Conservation (phyloP, 2,888 invertebrate genomes). For the Penaeus monodon region DNA sequence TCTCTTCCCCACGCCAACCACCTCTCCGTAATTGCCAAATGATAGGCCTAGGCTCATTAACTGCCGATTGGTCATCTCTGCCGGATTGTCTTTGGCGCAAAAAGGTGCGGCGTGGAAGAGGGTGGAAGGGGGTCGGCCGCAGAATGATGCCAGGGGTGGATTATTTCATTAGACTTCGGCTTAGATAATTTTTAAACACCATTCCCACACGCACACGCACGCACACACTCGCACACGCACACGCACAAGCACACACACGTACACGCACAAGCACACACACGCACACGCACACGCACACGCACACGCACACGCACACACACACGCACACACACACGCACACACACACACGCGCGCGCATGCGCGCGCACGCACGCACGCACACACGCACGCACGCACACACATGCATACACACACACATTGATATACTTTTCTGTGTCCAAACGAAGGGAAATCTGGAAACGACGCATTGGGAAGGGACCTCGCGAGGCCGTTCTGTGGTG, state of each 20-base stretch:
- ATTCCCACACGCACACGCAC: not conserved
- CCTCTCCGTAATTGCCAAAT: no score
- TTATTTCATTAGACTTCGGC: no score
- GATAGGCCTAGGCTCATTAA: no score
- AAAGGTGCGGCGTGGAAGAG: not conserved
- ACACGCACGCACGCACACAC: not conserved
- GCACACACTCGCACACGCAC: not conserved
- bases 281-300: not conserved
- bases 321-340: not conserved
- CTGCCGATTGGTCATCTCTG: no score
- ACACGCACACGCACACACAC: conserved; percentile 6
- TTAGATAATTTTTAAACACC: no score
- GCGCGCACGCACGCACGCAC: not conserved
- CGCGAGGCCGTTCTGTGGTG: no score
- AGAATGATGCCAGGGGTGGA: not conserved
- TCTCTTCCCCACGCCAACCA: no score
- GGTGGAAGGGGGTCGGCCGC: not conserved
- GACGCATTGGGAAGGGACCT: no score
- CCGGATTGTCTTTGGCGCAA: not conserved
- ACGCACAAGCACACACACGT: not conserved
- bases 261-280: not conserved
- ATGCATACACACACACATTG: no score
- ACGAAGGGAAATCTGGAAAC: no score
- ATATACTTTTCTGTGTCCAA: no score
- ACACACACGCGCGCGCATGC: not conserved